These are phyloP conservation scores for Cistogaster globosa DNA, from an alignment of 2,888 invertebrate genomes.

Conservation along the genomic window DNA sequence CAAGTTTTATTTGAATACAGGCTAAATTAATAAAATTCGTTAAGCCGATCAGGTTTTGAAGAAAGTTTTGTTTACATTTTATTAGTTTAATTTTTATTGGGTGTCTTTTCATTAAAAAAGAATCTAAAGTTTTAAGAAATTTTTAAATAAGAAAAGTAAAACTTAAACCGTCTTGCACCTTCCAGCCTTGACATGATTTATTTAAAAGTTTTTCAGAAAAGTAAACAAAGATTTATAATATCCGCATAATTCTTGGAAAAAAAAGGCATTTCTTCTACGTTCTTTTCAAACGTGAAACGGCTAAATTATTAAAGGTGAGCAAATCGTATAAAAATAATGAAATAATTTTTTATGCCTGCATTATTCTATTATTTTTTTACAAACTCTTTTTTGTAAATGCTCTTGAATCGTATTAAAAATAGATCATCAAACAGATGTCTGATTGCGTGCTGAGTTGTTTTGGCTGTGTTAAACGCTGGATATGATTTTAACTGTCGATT, in stretches of 20 bases:
- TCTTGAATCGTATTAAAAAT: background rate
- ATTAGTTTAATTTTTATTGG: background rate
- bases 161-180: background rate
- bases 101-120: conserved; percentile 17
- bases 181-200: conserved; percentile 50
- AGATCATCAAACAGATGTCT: conserved; percentile 31
- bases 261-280: background rate
- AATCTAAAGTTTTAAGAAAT: conserved; percentile 33
- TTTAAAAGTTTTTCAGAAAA: conserved; percentile 2
- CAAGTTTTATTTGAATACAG: conserved; percentile 54
- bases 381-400: conserved; percentile 9
- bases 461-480: background rate
- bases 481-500: conserved; percentile 26
- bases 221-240: conserved; percentile 9
- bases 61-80: conserved; percentile 62
- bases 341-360: background rate
- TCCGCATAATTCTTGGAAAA: background rate
- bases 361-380: background rate
- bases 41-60: conserved; percentile 40
- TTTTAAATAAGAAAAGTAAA: background rate
- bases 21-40: conserved; percentile 26
- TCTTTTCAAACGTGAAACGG: conserved; percentile 22
- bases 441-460: background rate
- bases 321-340: background rate
- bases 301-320: conserved; percentile 51